Percentiles rank a stretch among this genome's conserved stretches.
Conservation (phyloP, 2,888 invertebrate genomes). For the Steinernema hermaphroditum region DNA sequence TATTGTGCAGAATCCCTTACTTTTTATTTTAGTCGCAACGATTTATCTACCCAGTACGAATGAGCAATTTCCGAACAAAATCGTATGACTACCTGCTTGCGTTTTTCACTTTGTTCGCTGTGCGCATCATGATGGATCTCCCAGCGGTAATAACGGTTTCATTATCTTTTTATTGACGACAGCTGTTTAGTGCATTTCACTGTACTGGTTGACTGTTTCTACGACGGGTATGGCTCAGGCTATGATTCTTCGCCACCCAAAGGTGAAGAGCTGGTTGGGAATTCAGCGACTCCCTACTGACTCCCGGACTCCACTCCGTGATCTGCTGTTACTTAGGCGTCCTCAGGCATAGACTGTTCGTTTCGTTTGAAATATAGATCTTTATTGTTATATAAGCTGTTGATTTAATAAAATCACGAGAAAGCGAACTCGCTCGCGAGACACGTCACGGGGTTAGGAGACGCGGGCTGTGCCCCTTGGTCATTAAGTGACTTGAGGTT, state of each 20-base stretch:
- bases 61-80: conserved; percentile 47
- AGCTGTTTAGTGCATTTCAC: conserved; percentile 56
- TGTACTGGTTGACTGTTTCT: conserved; percentile 60
- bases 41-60: conserved; percentile 55
- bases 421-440: conserved; percentile 74
- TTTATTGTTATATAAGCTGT: conserved; percentile 1
- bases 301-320: conserved; percentile 56
- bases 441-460: background rate
- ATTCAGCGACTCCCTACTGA: conserved; percentile 62
- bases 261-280: conserved; percentile 52
- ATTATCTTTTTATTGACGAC: background rate
- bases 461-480: too few relatives aligned
- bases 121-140: conserved; percentile 58
- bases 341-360: background rate
- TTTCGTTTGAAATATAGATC: background rate
- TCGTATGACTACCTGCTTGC: conserved; percentile 56
- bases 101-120: conserved; percentile 56
- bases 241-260: conserved; percentile 56
- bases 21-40: conserved; percentile 54
- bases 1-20: background rate
- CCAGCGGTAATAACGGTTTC: conserved; percentile 53
- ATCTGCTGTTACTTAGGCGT: conserved; percentile 47
- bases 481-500: too few relatives aligned
- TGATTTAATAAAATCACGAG: conserved; percentile 13
- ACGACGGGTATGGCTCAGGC: conserved; percentile 56